A percentile compares a stretch with the other conserved stretches of the same genome.
These are phyloP conservation scores for Ennomos fuscantarius DNA, from an alignment of 2,888 invertebrate genomes.

Conservation along the genomic window DNA sequence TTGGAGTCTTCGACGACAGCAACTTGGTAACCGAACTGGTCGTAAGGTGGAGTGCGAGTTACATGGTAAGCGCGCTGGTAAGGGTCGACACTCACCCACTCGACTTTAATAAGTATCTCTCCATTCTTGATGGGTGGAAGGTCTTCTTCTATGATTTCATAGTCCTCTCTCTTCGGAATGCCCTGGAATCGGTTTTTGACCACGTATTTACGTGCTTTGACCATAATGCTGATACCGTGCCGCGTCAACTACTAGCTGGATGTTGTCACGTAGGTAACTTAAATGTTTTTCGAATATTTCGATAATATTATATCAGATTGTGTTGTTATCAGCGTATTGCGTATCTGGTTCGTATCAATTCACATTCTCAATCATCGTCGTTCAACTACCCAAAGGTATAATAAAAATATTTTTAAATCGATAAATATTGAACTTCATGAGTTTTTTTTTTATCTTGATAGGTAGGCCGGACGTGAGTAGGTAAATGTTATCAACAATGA, in stretches of 20 bases:
- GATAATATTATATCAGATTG: conserved; percentile 29
- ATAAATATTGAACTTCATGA: too few relatives aligned
- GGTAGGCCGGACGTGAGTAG: too few relatives aligned
- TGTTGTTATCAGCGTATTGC: conserved; percentile 16
- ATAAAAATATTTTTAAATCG: too few relatives aligned
- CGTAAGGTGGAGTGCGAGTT: conserved; percentile 36
- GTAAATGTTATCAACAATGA: too few relatives aligned
- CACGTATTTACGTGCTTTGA: conserved; percentile 84
- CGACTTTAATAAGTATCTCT: conserved; percentile 64
- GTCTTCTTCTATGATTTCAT: conserved; percentile 85
- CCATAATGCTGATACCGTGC: conserved; percentile 64
- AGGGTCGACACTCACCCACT: conserved; percentile 64
- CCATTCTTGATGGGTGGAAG: conserved; percentile 85
- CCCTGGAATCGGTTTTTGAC: conserved; percentile 84
- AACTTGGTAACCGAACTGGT: conserved; percentile 49
- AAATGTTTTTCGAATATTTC: conserved; percentile 8
- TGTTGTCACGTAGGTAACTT: conserved; percentile 8
- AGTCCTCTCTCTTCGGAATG: conserved; percentile 84
- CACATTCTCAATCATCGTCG: too few relatives aligned
- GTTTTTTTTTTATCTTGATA: too few relatives aligned
- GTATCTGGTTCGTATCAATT: background rate
- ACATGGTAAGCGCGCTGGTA: conserved; percentile 54
- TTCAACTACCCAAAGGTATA: too few relatives aligned
- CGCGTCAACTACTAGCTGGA: conserved; percentile 11
- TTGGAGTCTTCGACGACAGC: conserved; percentile 69